phyloP scores from a whole-genome alignment of 2,888 invertebrate genomes.

The Halocaridina rubra region DNA sequence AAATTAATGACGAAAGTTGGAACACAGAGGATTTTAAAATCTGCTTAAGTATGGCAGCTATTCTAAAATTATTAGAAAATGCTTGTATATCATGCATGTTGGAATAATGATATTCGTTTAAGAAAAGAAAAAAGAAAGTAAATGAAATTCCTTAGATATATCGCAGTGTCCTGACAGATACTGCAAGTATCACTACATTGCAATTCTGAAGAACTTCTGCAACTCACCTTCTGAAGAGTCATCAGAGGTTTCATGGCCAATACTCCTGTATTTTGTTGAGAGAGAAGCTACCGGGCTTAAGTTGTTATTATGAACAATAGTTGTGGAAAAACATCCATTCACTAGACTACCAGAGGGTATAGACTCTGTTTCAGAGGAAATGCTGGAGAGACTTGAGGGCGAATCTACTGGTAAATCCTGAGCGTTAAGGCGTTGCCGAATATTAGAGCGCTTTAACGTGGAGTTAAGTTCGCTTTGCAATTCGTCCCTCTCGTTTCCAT shows the following conservation, averaged over 20 bases:
- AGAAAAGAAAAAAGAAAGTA: background rate
- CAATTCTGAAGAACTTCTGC: background rate
- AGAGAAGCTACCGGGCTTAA: constrained; percentile 22
- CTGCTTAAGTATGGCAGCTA: too few species aligned
- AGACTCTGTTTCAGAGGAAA: background rate
- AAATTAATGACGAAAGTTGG: too few species aligned
- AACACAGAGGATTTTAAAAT: too few species aligned
- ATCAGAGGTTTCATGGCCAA: constrained; percentile 4
- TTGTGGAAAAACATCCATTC: background rate
- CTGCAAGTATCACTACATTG: background rate
- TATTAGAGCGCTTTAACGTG: constrained; percentile 38
- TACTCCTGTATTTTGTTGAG: constrained; percentile 27
- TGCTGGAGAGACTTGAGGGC: background rate
- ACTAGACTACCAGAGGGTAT: background rate
- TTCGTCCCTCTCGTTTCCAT: background rate
- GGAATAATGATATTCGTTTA: background rate
- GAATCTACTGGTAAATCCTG: constrained; percentile 1
- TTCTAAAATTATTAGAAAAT: too few species aligned
- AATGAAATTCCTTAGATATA: background rate
- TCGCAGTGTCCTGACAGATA: background rate
- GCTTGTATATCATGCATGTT: background rate
- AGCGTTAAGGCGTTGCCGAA: constrained; percentile 14
- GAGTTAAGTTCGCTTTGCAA: constrained; percentile 37
- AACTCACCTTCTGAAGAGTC: constrained; percentile 33
- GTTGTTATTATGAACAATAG: constrained; percentile 31